Conservation (phyloP, 2,797 vertebrate species). For the Octomys mimax region DNA sequence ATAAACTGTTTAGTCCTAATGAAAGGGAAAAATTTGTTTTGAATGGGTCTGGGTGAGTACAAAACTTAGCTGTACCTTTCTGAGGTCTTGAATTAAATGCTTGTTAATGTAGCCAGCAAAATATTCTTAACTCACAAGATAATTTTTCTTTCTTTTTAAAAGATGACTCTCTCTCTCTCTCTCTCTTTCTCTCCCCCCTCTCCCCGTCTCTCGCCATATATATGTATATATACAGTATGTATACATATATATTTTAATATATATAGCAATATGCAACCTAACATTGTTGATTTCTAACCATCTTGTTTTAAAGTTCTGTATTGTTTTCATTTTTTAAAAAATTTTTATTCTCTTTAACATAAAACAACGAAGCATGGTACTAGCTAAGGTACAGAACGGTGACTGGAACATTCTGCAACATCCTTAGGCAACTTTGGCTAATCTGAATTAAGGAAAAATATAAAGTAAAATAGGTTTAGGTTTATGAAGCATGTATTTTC, state of each 20-base stretch:
- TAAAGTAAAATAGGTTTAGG: not conserved
- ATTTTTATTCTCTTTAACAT: too few relatives aligned
- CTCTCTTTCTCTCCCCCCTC: too few relatives aligned
- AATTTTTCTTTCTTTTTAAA: constrained; percentile 46
- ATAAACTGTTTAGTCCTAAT: constrained; percentile 72
- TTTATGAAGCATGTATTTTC: not conserved
- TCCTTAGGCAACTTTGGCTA: not conserved
- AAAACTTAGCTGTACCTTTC: constrained; percentile 61
- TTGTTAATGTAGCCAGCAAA: not conserved
- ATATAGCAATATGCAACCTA: too few relatives aligned
- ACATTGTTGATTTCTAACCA: too few relatives aligned
- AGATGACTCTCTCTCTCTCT: too few relatives aligned
- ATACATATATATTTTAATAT: too few relatives aligned
- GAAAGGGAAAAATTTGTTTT: constrained; percentile 57
- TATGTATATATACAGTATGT: too few relatives aligned
- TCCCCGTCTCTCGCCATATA: too few relatives aligned
- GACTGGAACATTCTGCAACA: not conserved
- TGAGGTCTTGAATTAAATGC: constrained; percentile 19
- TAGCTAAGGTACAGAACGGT: not conserved
- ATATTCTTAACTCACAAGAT: not conserved
- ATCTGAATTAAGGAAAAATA: constrained; percentile 1
- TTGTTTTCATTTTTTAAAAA: too few relatives aligned
- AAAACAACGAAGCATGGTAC: not conserved
- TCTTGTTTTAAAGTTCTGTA: too few relatives aligned
- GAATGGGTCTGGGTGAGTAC: constrained; percentile 14